Percentiles rank a stretch among this genome's conserved stretches.
phyloP scores from a whole-genome alignment of 2,888 invertebrate species.

The Drosophila recens region DNA sequence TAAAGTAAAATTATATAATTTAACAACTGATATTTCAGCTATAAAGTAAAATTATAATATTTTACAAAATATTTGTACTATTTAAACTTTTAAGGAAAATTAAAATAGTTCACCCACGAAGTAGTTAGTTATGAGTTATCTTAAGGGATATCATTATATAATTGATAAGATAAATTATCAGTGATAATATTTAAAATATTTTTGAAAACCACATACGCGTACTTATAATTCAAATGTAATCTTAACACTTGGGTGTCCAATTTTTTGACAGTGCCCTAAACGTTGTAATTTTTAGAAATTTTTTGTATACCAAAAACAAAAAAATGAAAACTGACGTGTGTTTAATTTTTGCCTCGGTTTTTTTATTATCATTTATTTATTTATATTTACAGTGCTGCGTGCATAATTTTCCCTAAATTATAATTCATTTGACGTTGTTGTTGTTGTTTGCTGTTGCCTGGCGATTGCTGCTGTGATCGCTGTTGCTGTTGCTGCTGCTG shows the following conservation, averaged over 20 bases:
- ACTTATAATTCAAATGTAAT: not conserved
- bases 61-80: too few relatives aligned
- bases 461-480: slow-evolving; percentile 20
- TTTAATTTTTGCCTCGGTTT: slow-evolving; percentile 61
- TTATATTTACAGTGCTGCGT: slow-evolving; percentile 68
- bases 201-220: not conserved
- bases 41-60: too few relatives aligned
- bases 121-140: not conserved
- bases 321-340: slow-evolving; percentile 33
- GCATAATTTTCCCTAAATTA: slow-evolving; percentile 80
- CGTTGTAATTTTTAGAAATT: slow-evolving; percentile 54
- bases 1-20: too few relatives aligned
- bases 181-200: not conserved
- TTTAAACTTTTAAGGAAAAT: too few relatives aligned
- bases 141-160: not conserved
- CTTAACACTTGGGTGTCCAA: slow-evolving; percentile 2
- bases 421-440: slow-evolving; percentile 59
- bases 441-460: slow-evolving; percentile 23
- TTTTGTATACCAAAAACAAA: slow-evolving; percentile 21
- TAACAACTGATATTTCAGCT: too few relatives aligned
- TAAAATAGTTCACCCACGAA: too few relatives aligned
- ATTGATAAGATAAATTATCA: not conserved
- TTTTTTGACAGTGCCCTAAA: slow-evolving; percentile 39
- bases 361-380: slow-evolving; percentile 62
- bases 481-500: slow-evolving; percentile 19